phyloP scores from a whole-genome alignment of 2,113 vertebrate species.

The Sinocyclocheilus anshuiensis region DNA sequence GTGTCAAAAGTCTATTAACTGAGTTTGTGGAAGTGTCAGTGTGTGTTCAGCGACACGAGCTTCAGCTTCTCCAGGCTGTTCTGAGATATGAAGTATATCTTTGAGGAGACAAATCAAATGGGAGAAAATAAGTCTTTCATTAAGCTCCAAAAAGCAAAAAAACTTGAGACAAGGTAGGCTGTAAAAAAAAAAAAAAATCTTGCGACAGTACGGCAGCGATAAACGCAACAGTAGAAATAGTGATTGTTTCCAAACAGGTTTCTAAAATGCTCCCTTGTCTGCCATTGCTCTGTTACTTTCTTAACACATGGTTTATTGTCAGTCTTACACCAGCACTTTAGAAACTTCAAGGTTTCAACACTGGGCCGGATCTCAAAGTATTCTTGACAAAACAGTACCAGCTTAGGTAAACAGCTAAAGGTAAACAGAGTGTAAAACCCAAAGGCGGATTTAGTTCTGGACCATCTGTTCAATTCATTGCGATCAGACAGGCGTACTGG shows the following conservation, averaged over 20 bases:
- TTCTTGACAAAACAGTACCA: constrained; percentile 43
- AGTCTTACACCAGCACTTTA: constrained; percentile 57
- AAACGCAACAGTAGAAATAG: not conserved
- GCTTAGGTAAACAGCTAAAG: constrained; percentile 82
- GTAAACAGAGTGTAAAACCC: constrained; percentile 86
- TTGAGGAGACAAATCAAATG: not conserved
- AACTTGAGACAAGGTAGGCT: not conserved
- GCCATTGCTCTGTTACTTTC: not conserved
- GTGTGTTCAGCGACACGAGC: not conserved
- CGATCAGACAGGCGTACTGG: constrained; percentile 79
- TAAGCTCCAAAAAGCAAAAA: not conserved
- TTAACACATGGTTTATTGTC: not conserved
- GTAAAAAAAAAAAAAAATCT: not conserved
- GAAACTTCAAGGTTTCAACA: constrained; percentile 39
- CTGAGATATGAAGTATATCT: not conserved
- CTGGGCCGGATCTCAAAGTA: constrained; percentile 59
- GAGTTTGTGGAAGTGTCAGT: constrained; percentile 43
- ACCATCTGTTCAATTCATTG: constrained; percentile 91
- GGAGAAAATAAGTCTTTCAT: not conserved
- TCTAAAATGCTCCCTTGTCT: not conserved
- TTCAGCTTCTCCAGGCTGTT: not conserved
- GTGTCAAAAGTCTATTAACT: constrained; percentile 57
- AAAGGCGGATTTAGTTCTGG: constrained; percentile 68
- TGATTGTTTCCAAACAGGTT: constrained; percentile 3
- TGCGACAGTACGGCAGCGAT: not conserved